Base-by-base conservation (phyloP, 64 coral and sea anemone species). In the Actinia equina region DNA sequence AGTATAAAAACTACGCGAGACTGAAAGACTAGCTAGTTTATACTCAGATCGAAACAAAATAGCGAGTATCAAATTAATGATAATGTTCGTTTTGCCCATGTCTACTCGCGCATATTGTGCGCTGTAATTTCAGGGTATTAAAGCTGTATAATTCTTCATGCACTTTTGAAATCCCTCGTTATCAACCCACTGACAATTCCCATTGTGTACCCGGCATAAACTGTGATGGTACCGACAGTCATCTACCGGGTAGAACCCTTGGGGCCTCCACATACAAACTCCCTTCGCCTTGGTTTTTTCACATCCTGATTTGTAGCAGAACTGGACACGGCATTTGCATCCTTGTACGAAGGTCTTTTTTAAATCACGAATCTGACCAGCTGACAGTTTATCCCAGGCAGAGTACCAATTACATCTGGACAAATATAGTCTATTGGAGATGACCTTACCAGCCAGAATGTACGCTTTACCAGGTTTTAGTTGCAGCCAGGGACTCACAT, bases 151-250 rank as follows among this genome's bases (percentile, higher is more conserved):
- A 52, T 52, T 81, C 78, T 81, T 44, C 42, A 49, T 52, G 82
- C 90, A 91, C 74, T 79, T 91, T 25, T 80, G 43, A 58, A 69
- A 91, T 59, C 80, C 79, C 18, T 52, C 55, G 51, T 59, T 86
- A n/a, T 91, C 56, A 20, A 56, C 51, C 90, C 90, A 91, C 17
- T 69, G 55, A 82, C 90, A 91, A 9, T 91, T 20, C 9, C 90
- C 85, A 6, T 91, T 57, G 77, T 70, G 85, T 55, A 82, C 67
- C 77, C 80, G 78, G 77, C 90, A 91, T 82, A 79, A 91, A 44
- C 90, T 85, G 85, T 91, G 85, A 71, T 91, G 85, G 59, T 86
- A 83, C 25, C 90, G 77, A 46, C 90, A 91, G n/a, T 91, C 90
- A 20, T 83, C 80, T 42, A 76, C 77, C 18, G 90, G 90, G 17